These are phyloP conservation scores for Tenthredo livida DNA, from an alignment of 2,888 invertebrate genomes.

Conservation along the genomic window DNA sequence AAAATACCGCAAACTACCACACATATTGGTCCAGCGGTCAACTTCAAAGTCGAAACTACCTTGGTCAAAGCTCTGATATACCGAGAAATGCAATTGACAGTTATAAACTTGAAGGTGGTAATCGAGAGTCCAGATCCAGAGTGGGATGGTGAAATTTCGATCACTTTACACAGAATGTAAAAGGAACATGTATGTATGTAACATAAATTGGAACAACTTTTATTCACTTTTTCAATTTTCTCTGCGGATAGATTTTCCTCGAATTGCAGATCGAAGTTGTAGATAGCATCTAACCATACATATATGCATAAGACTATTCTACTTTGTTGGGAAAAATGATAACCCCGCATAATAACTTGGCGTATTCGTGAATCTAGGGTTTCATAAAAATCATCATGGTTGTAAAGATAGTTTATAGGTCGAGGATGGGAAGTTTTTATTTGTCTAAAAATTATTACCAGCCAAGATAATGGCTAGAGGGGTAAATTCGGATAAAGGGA, in stretches of 20 bases:
- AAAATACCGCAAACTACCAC: slow-evolving; percentile 23
- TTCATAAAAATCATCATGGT: slow-evolving; percentile 32
- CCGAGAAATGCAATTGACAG: slow-evolving; percentile 43
- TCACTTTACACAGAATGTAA: neutral
- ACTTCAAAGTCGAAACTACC: slow-evolving; percentile 35
- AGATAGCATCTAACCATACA: neutral
- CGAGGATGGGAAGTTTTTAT: slow-evolving; percentile 32
- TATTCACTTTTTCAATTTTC: neutral
- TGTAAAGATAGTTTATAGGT: slow-evolving; percentile 46
- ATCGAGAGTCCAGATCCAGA: neutral
- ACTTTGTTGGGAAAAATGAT: neutral
- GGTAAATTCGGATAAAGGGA: neutral
- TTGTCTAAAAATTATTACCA: slow-evolving; percentile 35
- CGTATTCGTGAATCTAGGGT: neutral
- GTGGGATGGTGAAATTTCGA: neutral
- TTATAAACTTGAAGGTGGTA: slow-evolving; percentile 26
- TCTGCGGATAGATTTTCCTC: neutral
- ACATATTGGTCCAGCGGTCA: slow-evolving; percentile 32
- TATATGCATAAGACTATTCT: neutral
- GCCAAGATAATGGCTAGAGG: slow-evolving; percentile 28
- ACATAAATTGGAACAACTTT: neutral
- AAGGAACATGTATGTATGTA: neutral
- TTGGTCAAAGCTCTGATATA: slow-evolving; percentile 18
- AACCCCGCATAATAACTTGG: neutral
- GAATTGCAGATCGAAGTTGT: neutral